Percentiles rank a stretch among this genome's conserved stretches.
Evolutionary conservation across 2,113 vertebrate genomes (phyloP).

Genomic region (Callithrix jacchus): DNA sequence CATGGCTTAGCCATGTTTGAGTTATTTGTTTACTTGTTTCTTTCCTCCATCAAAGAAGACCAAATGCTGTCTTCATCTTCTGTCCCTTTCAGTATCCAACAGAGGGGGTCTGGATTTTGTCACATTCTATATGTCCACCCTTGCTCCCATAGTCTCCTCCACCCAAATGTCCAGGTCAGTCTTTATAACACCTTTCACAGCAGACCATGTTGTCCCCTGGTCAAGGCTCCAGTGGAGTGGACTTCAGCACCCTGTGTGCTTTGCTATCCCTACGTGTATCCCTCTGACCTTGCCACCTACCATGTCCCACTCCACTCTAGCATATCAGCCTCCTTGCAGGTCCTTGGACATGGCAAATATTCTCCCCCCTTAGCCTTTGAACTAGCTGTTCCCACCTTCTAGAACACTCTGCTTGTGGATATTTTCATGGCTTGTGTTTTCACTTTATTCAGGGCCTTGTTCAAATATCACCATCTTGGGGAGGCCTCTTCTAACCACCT

Average conservation of each 20-base stretch:
- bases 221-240: background rate
- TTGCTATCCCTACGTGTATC: background rate
- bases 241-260: rapidly evolving
- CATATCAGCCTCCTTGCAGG: background rate
- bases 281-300: background rate
- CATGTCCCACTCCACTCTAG: background rate
- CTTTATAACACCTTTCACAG: no score
- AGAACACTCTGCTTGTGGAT: background rate
- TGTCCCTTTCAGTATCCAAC: background rate
- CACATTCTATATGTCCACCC: no score
- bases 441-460: background rate
- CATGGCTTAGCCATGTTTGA: background rate
- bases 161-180: background rate
- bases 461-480: background rate
- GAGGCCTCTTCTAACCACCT: background rate
- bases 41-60: background rate
- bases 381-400: background rate
- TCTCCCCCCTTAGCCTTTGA: background rate
- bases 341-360: background rate
- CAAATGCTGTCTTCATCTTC: background rate
- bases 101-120: background rate
- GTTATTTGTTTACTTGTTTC: background rate
- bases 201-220: no score
- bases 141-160: background rate
- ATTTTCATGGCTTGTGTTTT: background rate